Evolutionary conservation across 2,888 invertebrate genomes (phyloP), one percentile per base, ranked within the genome.

Genomic region (Acrobasis consociella): DNA sequence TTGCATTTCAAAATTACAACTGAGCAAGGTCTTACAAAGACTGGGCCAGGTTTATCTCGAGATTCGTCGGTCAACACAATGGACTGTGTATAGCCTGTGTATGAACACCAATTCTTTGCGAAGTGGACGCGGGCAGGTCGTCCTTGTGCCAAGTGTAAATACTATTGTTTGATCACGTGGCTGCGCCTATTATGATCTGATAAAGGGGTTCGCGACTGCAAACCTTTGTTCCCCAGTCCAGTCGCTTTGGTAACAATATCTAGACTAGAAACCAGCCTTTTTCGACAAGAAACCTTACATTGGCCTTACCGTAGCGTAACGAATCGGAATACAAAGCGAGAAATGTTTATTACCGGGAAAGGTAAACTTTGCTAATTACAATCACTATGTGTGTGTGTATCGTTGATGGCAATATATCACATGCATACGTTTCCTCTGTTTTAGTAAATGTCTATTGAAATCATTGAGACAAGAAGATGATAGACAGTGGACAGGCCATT

Each of bases 91-190:
- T 46, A 46, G 46, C 13, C 66, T 66, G 52, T 68, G 67, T 74
- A 70, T 72, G 39, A 50, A 37, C 15, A 77, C 70, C 66, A 81
- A 79, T 77, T 83, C 76, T 81, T 73, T 73, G 73, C 68, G 73
- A 71, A 74, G 67, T 81, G 75, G 77, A 74, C 75, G 76, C 79
- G 73, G 77, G 76, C 74, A 78, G 71, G 74, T 75, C 73, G 86
- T 87, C 85, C 87, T 88, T 89, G 85, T 78, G 70, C 66, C 72
- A 69, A 87, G 77, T 83, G 83, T 87, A 90, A 89, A 90, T 89
- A 87, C 86, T 80, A 87, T 90, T 89, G 89, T 89, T 89, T 82
- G 74, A 84, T 88, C 88, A 89, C 87, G 87, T 88, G 87, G 86
- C 79, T 76, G 76, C 75, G 72, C 75, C 80, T 77, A 87, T 87